Evolutionary conservation across 2,888 invertebrate genomes (phyloP), one percentile per base, ranked within the genome.

Genomic region (Acholoe squamosa): DNA sequence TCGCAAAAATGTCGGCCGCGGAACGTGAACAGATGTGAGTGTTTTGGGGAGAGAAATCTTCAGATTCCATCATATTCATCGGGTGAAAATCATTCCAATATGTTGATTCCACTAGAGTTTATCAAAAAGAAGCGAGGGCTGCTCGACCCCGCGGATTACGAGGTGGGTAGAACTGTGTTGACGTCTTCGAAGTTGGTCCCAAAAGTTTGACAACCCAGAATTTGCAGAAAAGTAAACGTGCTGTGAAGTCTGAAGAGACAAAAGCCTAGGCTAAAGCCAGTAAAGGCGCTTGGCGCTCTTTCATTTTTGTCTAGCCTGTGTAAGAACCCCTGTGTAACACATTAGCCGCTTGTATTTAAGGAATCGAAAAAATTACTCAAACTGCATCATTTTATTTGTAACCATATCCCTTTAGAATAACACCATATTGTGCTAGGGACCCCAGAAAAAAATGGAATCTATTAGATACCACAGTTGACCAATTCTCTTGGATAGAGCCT

Each of bases 71-170:
- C 56, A 54, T 28, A 31, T 31, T 54, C 7, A 31, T 12, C 52
- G 86, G 28, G 25, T 19, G 28, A 10, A 31, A 28, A 14, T 3
- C 86, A 86, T 86, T 86, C 86, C 89, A 89, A 89, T 1, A 89
- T 89, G 89, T 89, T 89, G 89, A 67, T 89, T 67, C 89, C 89
- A 56, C 43, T 89, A 34, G 89, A 89, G 61, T 89, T 89, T 34
- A 25, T 89, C 16, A 33, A 33, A 14, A 89, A 34, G 89, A 67
- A 89, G 43, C 61, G 43, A 33, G 61, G 43, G 25, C 52, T 89
- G 31, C 67, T 89, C 52, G n/a, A 89, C 34, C 61, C 34, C n/a
- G 67, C n/a, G 7, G 34, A 89, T 67, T 89, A 67, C 34, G 89
- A 89, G 89, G 89, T 89, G 67, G 33, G 16, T 19, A 67, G 28